Evolutionary conservation across 2,888 invertebrate species (phyloP).

Genomic region (Agapetus fuscipes): DNA sequence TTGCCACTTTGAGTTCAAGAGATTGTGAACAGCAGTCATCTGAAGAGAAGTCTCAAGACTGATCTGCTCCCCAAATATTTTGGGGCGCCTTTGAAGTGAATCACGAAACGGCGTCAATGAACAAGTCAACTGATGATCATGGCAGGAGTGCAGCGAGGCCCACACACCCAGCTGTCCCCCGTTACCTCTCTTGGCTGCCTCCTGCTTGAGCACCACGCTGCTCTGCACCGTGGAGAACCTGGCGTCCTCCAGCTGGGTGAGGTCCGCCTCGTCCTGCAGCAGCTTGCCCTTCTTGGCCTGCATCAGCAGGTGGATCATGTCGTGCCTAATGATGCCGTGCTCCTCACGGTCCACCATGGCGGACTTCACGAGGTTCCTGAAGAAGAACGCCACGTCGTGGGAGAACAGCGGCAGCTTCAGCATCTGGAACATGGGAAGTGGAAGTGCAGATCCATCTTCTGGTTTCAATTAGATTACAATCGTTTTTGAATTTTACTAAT

Average conservation of each 20-base stretch:
- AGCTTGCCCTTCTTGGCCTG: conserved; percentile 18
- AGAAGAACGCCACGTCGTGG: conserved; percentile 13
- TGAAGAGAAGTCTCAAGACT: no score
- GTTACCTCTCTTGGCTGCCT: conserved; percentile 15
- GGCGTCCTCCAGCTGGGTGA: conserved; percentile 9
- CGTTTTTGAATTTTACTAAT: conserved; percentile 24
- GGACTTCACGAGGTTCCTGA: conserved; percentile 11
- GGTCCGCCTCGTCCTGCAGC: conserved; percentile 12
- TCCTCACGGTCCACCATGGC: conserved; percentile 13
- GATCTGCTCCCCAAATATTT: no score
- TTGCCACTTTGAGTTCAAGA: no score
- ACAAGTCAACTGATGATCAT: no score
- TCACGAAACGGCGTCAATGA: no score
- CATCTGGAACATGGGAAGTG: no score
- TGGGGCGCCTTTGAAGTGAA: no score
- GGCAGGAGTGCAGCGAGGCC: no score
- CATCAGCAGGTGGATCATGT: conserved; percentile 20
- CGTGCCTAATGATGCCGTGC: conserved; percentile 8
- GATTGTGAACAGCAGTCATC: no score
- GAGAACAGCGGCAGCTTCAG: conserved; percentile 15
- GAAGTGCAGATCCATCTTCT: conserved; percentile 15
- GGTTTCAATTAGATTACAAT: conserved; percentile 25
- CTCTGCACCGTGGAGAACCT: conserved; percentile 15
- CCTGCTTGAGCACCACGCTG: conserved; percentile 3
- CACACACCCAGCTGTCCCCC: no score